Base-by-base conservation (phyloP, 2,888 invertebrate genomes). In the Pandemis heparana region DNA sequence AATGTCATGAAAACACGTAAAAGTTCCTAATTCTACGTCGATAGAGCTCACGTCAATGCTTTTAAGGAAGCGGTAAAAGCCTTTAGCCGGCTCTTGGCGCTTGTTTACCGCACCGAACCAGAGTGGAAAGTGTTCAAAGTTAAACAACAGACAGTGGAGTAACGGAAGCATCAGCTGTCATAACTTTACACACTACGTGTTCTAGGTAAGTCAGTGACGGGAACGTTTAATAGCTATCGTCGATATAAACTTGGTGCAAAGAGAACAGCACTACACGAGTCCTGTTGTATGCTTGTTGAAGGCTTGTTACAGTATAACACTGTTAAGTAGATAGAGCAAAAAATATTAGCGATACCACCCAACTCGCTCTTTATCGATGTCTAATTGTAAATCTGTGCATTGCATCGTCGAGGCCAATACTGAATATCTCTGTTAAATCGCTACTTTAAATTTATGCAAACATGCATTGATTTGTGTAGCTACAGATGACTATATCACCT, bases 51-150 rank as follows among this genome's bases (percentile, higher is more conserved):
- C 72, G 72, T 64, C 71, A 53, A 64, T 32, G 78, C 77, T 80
- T 82, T 81, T 78, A 79, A 78, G 59, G 71, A 77, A 79, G 84
- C 79, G 82, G 79, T 85, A 82, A 87, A 85, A 87, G 83, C 82
- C 80, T 76, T 77, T 72, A 75, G 79, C 77, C 71, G 77, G 81
- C 77, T 78, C 67, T 77, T 77, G 78, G 77, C 83, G 82, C 80
- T 83, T 78, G 70, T 77, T 82, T 80, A 81, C 77, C 80, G 77
- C 53, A 53, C 53, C 18, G 18, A 53, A 18, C 74, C 77, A 77
- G 71, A 78, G 70, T 75, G 75, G 69, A 75, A 80, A 79, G 80
- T 81, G 78, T 84, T 82, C 63, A 46, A 71, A 65, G 70, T 66
- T 66, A 53, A 68, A 70, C 74, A 74, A 64, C 74, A 75, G 62